Conservation (phyloP, 2,888 invertebrate genomes). For the Athripsodes cinereus region DNA sequence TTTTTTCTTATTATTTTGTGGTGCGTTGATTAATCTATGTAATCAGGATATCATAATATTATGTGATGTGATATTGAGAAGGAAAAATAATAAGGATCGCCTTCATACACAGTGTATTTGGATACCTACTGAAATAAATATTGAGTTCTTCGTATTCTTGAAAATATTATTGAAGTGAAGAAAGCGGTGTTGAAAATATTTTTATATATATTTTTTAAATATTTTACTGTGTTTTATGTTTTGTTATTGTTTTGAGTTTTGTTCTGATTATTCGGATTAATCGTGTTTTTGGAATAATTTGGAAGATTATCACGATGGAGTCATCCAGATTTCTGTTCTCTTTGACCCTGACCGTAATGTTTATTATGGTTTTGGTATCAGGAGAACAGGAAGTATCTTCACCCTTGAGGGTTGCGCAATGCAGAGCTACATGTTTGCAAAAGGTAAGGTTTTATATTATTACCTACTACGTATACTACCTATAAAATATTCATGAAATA, state of each 20-base stretch:
- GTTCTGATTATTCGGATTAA: constrained; percentile 3
- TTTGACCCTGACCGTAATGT: constrained; percentile 14
- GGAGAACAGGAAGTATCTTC: constrained; percentile 65
- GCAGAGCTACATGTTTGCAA: constrained; percentile 65
- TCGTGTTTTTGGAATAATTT: too few relatives aligned
- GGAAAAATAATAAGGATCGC: too few relatives aligned
- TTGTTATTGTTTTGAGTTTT: background rate
- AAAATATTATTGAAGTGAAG: background rate
- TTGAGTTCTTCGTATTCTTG: too few relatives aligned
- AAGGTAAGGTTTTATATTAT: constrained; percentile 44
- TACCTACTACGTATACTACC: background rate
- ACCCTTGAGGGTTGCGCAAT: constrained; percentile 65
- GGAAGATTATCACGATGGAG: constrained; percentile 14
- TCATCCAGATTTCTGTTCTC: constrained; percentile 11
- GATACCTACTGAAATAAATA: too few relatives aligned
- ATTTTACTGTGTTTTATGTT: background rate
- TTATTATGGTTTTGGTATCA: constrained; percentile 30
- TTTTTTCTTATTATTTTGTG: too few relatives aligned
- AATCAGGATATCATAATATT: too few relatives aligned
- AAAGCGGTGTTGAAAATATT: constrained; percentile 1
- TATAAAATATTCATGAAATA: too few relatives aligned
- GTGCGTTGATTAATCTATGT: too few relatives aligned
- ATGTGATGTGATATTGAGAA: too few relatives aligned
- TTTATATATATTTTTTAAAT: background rate
- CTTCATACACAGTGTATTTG: too few relatives aligned